Conservation (phyloP, 2,888 invertebrate genomes). For the Tachina grossa region DNA sequence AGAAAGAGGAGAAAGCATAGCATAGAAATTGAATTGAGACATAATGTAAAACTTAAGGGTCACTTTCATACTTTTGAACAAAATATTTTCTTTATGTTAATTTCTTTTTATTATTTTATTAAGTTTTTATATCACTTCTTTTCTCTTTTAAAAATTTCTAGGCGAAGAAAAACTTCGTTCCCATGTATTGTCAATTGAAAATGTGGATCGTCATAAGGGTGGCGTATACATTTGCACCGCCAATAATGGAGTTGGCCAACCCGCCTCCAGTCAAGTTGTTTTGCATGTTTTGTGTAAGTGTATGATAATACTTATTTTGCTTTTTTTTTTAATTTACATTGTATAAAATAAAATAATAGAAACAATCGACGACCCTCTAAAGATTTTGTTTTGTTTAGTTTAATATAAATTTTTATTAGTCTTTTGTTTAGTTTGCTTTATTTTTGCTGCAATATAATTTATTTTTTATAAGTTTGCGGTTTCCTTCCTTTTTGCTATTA, state of each 20-base stretch:
- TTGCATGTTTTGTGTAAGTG: slow-evolving; percentile 87
- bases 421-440: slow-evolving; percentile 42
- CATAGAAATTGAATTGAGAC: slow-evolving; percentile 18
- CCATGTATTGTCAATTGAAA: slow-evolving; percentile 85
- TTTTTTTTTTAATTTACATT: not conserved
- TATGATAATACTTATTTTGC: slow-evolving; percentile 38
- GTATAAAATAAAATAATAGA: slow-evolving; percentile 33
- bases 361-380: slow-evolving; percentile 37
- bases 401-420: slow-evolving; percentile 46
- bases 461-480: slow-evolving; percentile 43
- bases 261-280: slow-evolving; percentile 85
- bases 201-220: slow-evolving; percentile 86
- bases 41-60: slow-evolving; percentile 59
- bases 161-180: slow-evolving; percentile 86
- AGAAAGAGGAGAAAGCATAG: not conserved
- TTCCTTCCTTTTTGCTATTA: slow-evolving; percentile 41
- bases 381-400: slow-evolving; percentile 53
- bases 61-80: slow-evolving; percentile 60
- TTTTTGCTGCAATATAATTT: slow-evolving; percentile 31
- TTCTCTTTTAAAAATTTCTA: slow-evolving; percentile 74
- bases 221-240: slow-evolving; percentile 87
- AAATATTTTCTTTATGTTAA: slow-evolving; percentile 70
- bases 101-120: slow-evolving; percentile 43
- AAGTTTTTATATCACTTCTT: slow-evolving; percentile 19
- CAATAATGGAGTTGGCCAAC: slow-evolving; percentile 86